Evolutionary conservation across 1,140 invertebrate species (phyloP), one percentile per base, ranked within the genome.

Genomic region (Akabosia matsudoensis): DNA sequence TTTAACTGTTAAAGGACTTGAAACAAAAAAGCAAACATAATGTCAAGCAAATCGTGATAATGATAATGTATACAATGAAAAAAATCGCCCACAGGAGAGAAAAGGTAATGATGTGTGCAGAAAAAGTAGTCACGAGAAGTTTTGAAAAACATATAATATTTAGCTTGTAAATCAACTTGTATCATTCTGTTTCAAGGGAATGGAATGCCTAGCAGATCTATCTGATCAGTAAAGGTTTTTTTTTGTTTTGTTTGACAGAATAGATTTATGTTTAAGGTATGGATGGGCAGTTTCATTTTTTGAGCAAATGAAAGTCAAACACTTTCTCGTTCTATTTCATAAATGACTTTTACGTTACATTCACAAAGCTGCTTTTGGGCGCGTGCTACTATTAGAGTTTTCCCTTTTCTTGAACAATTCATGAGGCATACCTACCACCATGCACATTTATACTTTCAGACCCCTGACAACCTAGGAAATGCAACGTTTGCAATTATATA

Each of bases 41-140:
- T n/a, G n/a, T n/a, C 37, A 18, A 45, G 18, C 7, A 45, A 45
- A 45, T 10, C 18, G 7, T 45, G 7, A 45, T 45, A 7, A 10
- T 45, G 37, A 10, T 45, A 18, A 45, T 45, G 37, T 10, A 45
- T 18, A 45, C 37, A 45, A 45, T 45, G 37, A 45, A 45, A 61
- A 51, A 61, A 16, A 61, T 61, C 54, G 54, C 54, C 54, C 54
- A 61, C 54, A 61, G 54, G 14, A 61, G 24, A 16, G 24, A 14
- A 61, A 61, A n/a, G 61, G 61, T 22, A 67, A 31, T 67, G 61
- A 67, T 67, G 61, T 67, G 61, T 61, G 54, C 54, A 31, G 31
- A 67, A 67, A 67, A 67, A 67, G 28, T 30, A 67, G 61, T 67
- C 61, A 67, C 61, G 61, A 67, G 24, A 31, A 67, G 26, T 22